Evolutionary conservation across 2,888 invertebrate species (phyloP), one percentile per base, ranked within the genome.

Genomic region (Acleris laterana): DNA sequence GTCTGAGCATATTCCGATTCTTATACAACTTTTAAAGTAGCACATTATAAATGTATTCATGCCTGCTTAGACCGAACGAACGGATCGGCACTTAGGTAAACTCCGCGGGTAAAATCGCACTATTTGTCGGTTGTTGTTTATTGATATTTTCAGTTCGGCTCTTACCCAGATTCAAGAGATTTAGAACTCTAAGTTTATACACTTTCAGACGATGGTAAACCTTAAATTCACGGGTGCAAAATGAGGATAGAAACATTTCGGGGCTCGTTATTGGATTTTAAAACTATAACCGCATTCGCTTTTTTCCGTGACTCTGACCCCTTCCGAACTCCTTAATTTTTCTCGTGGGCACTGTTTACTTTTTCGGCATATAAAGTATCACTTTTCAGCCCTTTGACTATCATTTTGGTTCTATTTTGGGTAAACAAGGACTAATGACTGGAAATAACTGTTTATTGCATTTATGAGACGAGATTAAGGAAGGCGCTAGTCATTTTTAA

Each of bases 71-170:
- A 69, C 61, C 67, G 62, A 68, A 46, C 51, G 48, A 63, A 62
- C 72, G 64, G 72, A 69, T 70, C 72, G 70, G 77, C 77, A 80
- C 80, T 84, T 80, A 81, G 77, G 80, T 78, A 77, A 81, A 79
- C 75, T 78, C 71, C 69, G 68, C 72, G 70, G 76, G 75, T 77
- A 76, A 83, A 84, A 82, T 81, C 75, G 75, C 69, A 77, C 78
- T 83, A 81, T 84, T 83, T 83, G 78, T 75, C 72, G 72, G 75
- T 71, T 70, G 73, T 82, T 81, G 78, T 85, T 85, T 85, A 83
- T 84, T 77, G 82, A 82, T 80, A 84, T 81, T 82, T 81, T 77
- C 79, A 70, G 65, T 63, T 67, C 69, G 67, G 72, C 68, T 69
- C 48, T 64, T 59, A 46, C n/a, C 55, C 57, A 68, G 62, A 65